Percentiles rank a stretch among this genome's conserved stretches.
Conservation (phyloP, 2,797 vertebrate species). For the Clarias pachynema region DNA sequence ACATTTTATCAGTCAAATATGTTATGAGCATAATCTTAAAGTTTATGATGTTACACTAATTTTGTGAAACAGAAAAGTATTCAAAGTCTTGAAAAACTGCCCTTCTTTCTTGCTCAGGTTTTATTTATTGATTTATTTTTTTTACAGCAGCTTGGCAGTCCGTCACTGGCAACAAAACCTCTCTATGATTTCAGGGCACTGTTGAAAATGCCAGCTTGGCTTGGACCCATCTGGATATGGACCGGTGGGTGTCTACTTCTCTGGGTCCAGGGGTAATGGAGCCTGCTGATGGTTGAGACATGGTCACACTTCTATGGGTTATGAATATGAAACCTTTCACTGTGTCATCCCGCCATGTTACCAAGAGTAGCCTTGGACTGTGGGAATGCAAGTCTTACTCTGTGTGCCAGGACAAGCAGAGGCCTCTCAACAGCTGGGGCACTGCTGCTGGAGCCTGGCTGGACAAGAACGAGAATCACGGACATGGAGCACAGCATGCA, state of each 20-base stretch:
- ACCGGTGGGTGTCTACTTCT: slow-evolving; percentile 81
- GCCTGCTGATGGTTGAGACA: slow-evolving; percentile 74
- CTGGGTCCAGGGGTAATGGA: slow-evolving; percentile 82
- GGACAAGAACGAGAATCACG: slow-evolving; percentile 18
- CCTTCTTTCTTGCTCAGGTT: slow-evolving; percentile 60
- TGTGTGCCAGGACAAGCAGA: slow-evolving; percentile 63
- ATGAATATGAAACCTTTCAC: slow-evolving; percentile 82
- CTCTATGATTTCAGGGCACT: slow-evolving; percentile 80
- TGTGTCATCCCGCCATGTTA: slow-evolving; percentile 77
- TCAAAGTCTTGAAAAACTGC: neutral
- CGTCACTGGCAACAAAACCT: slow-evolving; percentile 77
- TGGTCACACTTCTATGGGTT: slow-evolving; percentile 82
- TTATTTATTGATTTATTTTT: slow-evolving; percentile 65
- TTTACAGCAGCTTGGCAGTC: slow-evolving; percentile 79
- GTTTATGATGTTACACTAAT: neutral
- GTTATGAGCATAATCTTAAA: slow-evolving; percentile 4
- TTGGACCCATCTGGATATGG: slow-evolving; percentile 72
- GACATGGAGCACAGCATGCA: slow-evolving; percentile 36
- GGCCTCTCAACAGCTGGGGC: slow-evolving; percentile 63
- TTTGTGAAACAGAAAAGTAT: slow-evolving; percentile 61
- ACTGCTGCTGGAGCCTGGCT: slow-evolving; percentile 43
- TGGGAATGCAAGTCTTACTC: slow-evolving; percentile 69
- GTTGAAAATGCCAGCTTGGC: slow-evolving; percentile 80
- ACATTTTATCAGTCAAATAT: neutral
- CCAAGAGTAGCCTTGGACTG: slow-evolving; percentile 80